Conservation (phyloP, 2,888 invertebrate species). For the Buathra laborator region DNA sequence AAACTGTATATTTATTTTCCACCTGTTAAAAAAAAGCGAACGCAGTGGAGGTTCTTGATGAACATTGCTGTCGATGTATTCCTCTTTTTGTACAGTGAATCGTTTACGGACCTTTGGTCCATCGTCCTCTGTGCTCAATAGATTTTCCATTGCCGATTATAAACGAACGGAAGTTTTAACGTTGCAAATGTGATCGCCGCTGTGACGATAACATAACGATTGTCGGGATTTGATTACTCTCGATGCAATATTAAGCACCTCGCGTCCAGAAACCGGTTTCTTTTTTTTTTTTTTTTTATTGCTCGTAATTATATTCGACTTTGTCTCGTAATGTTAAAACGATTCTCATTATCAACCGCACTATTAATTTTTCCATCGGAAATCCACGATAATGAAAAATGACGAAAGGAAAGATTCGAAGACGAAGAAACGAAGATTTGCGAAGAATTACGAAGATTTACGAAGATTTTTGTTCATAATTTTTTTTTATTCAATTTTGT, state of each 20-base stretch:
- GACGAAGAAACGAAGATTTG: too few species aligned
- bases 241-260: not conserved
- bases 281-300: conserved; percentile 29
- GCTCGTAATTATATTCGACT: conserved; percentile 5
- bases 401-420: too few species aligned
- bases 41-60: not conserved
- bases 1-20: not conserved
- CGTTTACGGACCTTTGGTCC: conserved; percentile 3
- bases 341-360: too few species aligned
- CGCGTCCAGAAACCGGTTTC: conserved; percentile 16
- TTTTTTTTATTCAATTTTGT: not conserved
- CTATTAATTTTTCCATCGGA: too few species aligned
- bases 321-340: not conserved
- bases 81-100: not conserved
- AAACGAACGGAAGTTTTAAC: not conserved
- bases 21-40: not conserved
- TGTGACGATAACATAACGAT: conserved; percentile 3
- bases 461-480: not conserved
- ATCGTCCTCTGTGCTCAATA: not conserved
- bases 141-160: not conserved
- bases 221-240: conserved; percentile 13
- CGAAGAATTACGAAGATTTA: too few species aligned
- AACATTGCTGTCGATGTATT: not conserved
- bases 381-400: too few species aligned
- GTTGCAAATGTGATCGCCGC: not conserved